Conservation (phyloP, 1,140 invertebrate species). For the Zophobas morio region DNA sequence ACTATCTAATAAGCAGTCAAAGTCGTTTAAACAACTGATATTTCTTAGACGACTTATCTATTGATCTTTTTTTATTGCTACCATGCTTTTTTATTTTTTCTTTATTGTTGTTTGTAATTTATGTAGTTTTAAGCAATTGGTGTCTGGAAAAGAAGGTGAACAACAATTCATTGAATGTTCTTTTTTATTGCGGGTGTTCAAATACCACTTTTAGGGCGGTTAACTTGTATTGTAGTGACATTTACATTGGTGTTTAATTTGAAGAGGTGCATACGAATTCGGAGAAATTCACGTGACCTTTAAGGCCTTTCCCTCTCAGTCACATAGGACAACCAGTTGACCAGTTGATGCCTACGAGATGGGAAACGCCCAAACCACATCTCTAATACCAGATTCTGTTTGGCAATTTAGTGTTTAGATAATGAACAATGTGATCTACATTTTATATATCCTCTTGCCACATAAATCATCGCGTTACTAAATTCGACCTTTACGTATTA, state of each 20-base stretch:
- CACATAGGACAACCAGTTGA: constrained; percentile 46
- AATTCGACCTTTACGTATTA: constrained; percentile 24
- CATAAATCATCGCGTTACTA: constrained; percentile 36
- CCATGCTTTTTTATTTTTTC: constrained; percentile 6
- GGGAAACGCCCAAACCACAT: constrained; percentile 44
- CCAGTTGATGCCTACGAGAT: constrained; percentile 47
- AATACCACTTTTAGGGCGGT: constrained; percentile 8
- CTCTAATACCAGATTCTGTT: constrained; percentile 38
- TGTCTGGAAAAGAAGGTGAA: constrained; percentile 29
- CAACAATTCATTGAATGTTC: constrained; percentile 11
- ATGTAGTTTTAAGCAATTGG: constrained; percentile 3
- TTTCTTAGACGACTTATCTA: constrained; percentile 15
- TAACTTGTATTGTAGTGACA: constrained; percentile 15
- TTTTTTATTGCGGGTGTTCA: constrained; percentile 12
- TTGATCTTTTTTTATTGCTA: constrained; percentile 14
- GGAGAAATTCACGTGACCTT: constrained; percentile 41
- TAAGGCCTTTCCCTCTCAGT: constrained; percentile 37
- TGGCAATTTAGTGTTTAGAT: constrained; percentile 29
- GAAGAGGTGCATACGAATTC: constrained; percentile 11
- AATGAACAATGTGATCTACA: constrained; percentile 38
- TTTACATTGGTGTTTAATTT: not conserved
- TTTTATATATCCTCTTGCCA: constrained; percentile 36
- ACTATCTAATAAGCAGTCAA: not conserved
- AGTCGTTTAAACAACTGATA: constrained; percentile 13
- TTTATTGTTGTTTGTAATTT: constrained; percentile 6